Evolutionary conservation across 2,113 vertebrate species (phyloP).

Genomic region (Bungarus multicinctus): DNA sequence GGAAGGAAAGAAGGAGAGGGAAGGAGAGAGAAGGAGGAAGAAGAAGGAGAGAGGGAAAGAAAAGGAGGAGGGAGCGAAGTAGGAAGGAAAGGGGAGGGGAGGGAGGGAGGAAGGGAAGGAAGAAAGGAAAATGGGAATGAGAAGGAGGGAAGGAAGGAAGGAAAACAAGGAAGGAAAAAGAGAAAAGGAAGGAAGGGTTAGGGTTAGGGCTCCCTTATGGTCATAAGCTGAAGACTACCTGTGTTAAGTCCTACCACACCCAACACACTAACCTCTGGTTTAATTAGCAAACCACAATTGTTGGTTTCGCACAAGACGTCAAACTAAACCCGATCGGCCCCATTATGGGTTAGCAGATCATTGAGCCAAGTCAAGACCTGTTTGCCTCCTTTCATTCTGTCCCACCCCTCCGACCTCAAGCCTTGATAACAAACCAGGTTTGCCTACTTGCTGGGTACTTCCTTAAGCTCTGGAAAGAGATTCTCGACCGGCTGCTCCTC

Average conservation of each 20-base stretch:
- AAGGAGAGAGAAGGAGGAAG: no score
- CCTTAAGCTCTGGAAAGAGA: conserved; percentile 84
- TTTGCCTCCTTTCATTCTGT: not conserved
- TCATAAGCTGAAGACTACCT: no score
- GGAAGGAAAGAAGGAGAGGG: no score
- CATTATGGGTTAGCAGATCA: not conserved
- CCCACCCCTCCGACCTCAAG: not conserved
- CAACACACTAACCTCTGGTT: not conserved
- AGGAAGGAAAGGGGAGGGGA: no score
- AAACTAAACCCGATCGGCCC: not conserved
- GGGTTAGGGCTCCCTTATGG: no score
- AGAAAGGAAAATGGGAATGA: no score
- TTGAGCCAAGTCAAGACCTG: not conserved
- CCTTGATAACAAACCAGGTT: not conserved
- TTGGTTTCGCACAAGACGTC: not conserved
- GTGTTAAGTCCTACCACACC: not conserved
- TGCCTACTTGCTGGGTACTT: conserved; percentile 85
- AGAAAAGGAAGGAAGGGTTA: no score
- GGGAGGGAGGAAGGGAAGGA: no score
- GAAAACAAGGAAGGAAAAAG: no score
- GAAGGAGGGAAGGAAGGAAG: no score
- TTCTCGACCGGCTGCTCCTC: conserved; percentile 87
- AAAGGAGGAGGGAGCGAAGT: no score
- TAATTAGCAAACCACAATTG: not conserved
- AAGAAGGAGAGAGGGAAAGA: no score